Evolutionary conservation across 2,113 vertebrate species (phyloP).

Genomic region (Leucopternis melanops): DNA sequence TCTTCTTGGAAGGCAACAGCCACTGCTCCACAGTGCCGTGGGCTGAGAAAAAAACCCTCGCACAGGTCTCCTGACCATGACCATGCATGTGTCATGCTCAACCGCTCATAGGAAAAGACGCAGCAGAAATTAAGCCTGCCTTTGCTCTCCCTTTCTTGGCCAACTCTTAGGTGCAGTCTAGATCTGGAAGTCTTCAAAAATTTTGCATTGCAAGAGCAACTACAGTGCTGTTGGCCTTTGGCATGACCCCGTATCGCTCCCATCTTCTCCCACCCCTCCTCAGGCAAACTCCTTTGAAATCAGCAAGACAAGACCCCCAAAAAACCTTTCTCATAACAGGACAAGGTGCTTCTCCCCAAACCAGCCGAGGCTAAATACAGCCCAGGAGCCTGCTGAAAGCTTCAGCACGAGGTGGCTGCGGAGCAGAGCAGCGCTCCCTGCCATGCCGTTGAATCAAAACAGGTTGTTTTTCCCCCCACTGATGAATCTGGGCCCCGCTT

Average conservation of each 20-base stretch:
- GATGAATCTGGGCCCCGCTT: not conserved
- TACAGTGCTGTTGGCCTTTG: rapidly evolving
- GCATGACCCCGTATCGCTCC: rapidly evolving
- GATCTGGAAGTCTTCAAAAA: not conserved
- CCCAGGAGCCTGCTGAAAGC: not conserved
- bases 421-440: not conserved
- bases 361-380: not conserved
- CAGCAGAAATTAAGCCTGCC: not conserved
- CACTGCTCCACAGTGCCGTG: not conserved
- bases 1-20: not conserved
- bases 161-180: not conserved
- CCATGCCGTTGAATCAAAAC: not conserved
- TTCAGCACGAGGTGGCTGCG: not conserved
- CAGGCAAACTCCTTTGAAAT: not conserved
- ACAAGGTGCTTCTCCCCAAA: not conserved
- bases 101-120: not conserved
- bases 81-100: not conserved
- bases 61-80: not conserved
- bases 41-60: not conserved
- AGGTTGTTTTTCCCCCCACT: not conserved
- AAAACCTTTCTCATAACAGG: not conserved
- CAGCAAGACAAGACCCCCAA: not conserved
- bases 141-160: not conserved
- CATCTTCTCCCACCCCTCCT: not conserved
- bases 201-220: not conserved